Evolutionary conservation across 2,888 invertebrate species (phyloP), one percentile per base, ranked within the genome.

Genomic region (Stictocephala bisonia): DNA sequence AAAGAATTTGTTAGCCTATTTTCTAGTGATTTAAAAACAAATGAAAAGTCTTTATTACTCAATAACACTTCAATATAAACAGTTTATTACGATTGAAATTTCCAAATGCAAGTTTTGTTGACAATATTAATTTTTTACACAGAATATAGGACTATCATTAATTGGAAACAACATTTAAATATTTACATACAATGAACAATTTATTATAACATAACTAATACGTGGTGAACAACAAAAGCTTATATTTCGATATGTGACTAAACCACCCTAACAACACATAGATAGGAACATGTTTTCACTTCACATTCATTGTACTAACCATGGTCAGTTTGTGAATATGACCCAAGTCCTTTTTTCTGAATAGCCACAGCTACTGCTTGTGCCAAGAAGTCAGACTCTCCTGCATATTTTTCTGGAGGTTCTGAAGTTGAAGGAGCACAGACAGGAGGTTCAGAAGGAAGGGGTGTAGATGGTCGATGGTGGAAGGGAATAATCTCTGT

Each of bases 321-420:
- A 18, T 58, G 56, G 1, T 71, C 70, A 26, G 41, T 58, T 22
- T 40, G 58, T 11, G 58, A 58, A 18, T 40, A 71, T 1, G 80
- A 77, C 79, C 85, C 89, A 41, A 92, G 84, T 27, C 92, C 92
- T 83, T 91, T 91, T 81, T 90, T 90, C 81, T 90, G 88, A 77
- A 92, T 92, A 31, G 92, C 92, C 80, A 88, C 90, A 50, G 89
- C 86, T n/a, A 92, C 90, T n/a, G 92, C 92, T 64, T 90, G 86
- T 84, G 90, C 90, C 77, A 92, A 83, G 80, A 91, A 90, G 80
- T 91, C 90, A 56, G 79, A 79, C 48, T 81, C 81, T 13, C 77
- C 56, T 13, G 60, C 29, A 40, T 31, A 44, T 7, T 40, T 58
- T 31, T 35, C 60, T 27, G 51, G 51, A 6, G 31, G 53, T 7